Conservation (phyloP, 2,113 vertebrate species). For the Ammodramus savannarum region DNA sequence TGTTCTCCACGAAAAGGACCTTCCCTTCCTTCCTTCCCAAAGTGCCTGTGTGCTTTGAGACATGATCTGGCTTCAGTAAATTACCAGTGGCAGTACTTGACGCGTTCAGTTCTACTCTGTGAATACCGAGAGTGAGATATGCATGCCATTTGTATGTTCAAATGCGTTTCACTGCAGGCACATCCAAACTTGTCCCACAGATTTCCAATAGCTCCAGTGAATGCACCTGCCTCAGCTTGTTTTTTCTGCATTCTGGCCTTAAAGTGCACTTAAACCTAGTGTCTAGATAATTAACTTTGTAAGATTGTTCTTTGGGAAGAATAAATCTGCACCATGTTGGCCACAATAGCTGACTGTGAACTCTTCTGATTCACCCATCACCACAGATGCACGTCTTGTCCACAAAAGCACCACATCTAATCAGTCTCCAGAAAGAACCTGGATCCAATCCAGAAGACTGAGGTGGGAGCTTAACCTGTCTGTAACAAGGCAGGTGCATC, state of each 20-base stretch:
- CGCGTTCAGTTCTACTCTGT: background rate
- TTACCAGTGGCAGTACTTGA: background rate
- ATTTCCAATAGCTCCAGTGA: background rate
- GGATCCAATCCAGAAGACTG: background rate
- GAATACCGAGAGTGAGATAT: background rate
- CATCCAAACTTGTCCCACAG: background rate
- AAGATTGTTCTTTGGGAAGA: background rate
- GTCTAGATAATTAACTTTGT: background rate
- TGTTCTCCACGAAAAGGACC: conserved; percentile 27
- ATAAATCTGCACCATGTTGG: background rate
- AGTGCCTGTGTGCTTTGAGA: background rate
- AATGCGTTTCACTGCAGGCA: background rate
- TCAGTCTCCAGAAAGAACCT: background rate
- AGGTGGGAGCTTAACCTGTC: background rate
- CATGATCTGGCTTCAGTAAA: background rate
- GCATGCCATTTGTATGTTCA: background rate
- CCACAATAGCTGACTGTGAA: background rate
- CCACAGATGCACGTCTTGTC: background rate
- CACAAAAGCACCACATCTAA: background rate
- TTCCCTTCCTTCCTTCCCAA: background rate
- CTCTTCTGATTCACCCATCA: background rate
- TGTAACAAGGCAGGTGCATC: background rate
- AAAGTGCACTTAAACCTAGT: background rate
- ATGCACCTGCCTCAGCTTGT: background rate
- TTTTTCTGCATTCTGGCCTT: background rate